A percentile compares a stretch with the other conserved stretches of the same genome.
Conservation (phyloP, 1,140 invertebrate species). For the Drosophila truncata region DNA sequence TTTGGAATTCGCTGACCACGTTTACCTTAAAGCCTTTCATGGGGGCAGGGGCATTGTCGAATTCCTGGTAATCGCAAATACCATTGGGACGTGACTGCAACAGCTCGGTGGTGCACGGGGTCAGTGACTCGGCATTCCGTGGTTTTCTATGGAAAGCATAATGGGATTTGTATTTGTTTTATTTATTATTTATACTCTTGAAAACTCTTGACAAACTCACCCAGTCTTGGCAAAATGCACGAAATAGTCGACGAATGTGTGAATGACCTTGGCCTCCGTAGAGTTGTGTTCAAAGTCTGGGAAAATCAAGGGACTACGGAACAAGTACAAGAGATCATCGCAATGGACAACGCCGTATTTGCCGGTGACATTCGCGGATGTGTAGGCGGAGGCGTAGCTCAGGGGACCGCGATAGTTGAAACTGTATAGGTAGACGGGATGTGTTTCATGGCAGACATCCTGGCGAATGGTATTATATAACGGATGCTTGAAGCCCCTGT, state of each 20-base stretch:
- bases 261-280: slow-evolving; percentile 57
- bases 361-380: slow-evolving; percentile 36
- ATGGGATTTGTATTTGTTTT: neutral
- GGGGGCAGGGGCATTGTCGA: slow-evolving; percentile 47
- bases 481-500: slow-evolving; percentile 76
- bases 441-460: slow-evolving; percentile 38
- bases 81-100: slow-evolving; percentile 51
- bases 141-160: slow-evolving; percentile 43
- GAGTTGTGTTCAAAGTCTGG: slow-evolving; percentile 67
- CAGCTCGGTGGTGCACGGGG: slow-evolving; percentile 37
- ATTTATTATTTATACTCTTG: no score
- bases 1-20: slow-evolving; percentile 46
- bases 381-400: slow-evolving; percentile 71
- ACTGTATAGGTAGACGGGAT: slow-evolving; percentile 70
- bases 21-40: slow-evolving; percentile 23
- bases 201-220: slow-evolving; percentile 28
- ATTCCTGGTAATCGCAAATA: slow-evolving; percentile 77
- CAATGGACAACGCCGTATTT: slow-evolving; percentile 80
- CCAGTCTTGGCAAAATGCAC: slow-evolving; percentile 75
- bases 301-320: slow-evolving; percentile 74
- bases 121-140: slow-evolving; percentile 28
- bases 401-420: slow-evolving; percentile 69
- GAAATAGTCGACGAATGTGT: slow-evolving; percentile 62
- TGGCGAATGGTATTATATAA: slow-evolving; percentile 60
- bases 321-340: slow-evolving; percentile 81